Evolutionary conservation across 2,797 vertebrate genomes (phyloP), one percentile per base, ranked within the genome.

Genomic region (Coilia nasus): DNA sequence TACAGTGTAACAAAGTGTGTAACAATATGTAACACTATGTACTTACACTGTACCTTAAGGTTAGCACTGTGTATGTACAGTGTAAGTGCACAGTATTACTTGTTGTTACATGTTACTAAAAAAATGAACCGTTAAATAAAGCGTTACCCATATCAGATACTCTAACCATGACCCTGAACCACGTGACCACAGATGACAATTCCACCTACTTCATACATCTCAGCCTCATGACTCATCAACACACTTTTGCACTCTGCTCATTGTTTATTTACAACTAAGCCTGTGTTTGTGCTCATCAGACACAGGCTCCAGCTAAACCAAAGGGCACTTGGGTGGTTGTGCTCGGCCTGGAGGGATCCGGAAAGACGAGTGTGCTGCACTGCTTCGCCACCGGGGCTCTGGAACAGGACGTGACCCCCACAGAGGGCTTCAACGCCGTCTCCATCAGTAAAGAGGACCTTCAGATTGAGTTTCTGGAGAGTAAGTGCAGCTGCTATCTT

Each of bases 331-430:
- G 97, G 93, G 95, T 99, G n/a, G 93, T 99, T 87, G 97, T 99
- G 57, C 92, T 99, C 90, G 98, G 98, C 81, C 94, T 99, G 87
- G 97, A 98, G 1, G 97, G 98, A 71, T 95, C 97, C 0, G 98
- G 98, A n/a, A 99, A 99, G 92, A 97, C 96, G 2, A 98, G 97
- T 64, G 86, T 99, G 83, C 95, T 99, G 15, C 94, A 96, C 88
- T 95, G 95, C 14, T 90, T 98, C 64, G 93, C 96, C 50, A 95
- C 95, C 0, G 95, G 97, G 75, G 91, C 83, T 1, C 92, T 94
- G 85, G 97, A 96, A 85, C 94, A 91, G 87, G 96, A 96, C 1
- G 14, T 94, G 57, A 90, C 94, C 59, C 96, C 98, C 6, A 99
- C 98, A 0, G 90, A 96, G 88, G 98, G 97, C 84, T 96, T 97